phyloP scores from a whole-genome alignment of 2,888 invertebrate genomes.

The Nomada flava region DNA sequence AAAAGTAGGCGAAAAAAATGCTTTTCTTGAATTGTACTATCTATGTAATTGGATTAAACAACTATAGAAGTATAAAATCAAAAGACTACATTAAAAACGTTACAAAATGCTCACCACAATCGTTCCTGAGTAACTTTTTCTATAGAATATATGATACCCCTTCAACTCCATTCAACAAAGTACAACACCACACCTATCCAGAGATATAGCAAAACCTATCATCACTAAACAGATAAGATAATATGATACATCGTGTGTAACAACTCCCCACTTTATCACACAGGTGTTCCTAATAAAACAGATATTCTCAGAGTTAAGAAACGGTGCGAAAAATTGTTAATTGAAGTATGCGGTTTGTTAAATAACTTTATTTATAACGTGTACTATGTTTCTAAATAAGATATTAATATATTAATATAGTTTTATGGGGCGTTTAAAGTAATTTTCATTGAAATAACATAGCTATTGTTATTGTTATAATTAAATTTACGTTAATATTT shows the following conservation, averaged over 20 bases:
- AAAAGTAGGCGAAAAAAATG: not conserved
- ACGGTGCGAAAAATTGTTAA: not conserved
- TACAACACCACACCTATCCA: constrained; percentile 79
- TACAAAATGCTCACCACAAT: constrained; percentile 11
- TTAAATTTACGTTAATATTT: not conserved
- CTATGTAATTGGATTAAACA: not conserved
- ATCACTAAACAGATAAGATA: constrained; percentile 81
- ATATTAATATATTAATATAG: not conserved
- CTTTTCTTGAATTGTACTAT: not conserved
- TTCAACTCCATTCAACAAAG: constrained; percentile 50
- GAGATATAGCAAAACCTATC: constrained; percentile 76
- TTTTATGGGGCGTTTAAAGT: too few species aligned
- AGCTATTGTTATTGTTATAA: not conserved
- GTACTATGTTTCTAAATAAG: not conserved
- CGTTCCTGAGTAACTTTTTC: constrained; percentile 14
- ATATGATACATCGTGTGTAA: constrained; percentile 79
- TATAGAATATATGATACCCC: constrained; percentile 46
- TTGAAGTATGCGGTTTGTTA: not conserved
- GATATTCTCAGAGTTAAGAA: constrained; percentile 5
- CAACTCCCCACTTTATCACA: constrained; percentile 56
- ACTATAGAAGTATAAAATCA: not conserved
- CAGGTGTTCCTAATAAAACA: constrained; percentile 41
- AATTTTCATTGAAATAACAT: not conserved
- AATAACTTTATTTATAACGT: not conserved
- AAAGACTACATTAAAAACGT: not conserved